Percentiles rank a stretch among this genome's conserved stretches.
Evolutionary conservation across 35 echinoderm and acorn worm species (phyloP).

Genomic region (Apostichopus japonicus): DNA sequence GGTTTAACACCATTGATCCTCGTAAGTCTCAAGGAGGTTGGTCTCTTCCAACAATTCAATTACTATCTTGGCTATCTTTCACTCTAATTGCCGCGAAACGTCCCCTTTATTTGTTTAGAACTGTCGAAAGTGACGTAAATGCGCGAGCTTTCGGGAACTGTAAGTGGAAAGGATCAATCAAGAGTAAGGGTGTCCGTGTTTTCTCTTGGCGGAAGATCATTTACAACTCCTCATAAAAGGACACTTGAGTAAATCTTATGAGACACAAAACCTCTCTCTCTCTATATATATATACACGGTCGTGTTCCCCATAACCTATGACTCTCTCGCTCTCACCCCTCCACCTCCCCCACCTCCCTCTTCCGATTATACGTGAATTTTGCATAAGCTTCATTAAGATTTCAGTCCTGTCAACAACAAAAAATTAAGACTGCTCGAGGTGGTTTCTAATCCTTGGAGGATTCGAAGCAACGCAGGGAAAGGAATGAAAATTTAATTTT

Average conservation of each 20-base stretch:
- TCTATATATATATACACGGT: too few species aligned
- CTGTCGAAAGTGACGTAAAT: constrained; percentile 45
- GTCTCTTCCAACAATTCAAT: constrained; percentile 9
- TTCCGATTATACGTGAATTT: too few species aligned
- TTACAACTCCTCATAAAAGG: neutral
- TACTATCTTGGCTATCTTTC: constrained; percentile 6
- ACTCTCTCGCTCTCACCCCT: too few species aligned
- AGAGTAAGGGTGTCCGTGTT: neutral
- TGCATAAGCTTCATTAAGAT: too few species aligned
- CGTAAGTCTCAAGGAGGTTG: neutral
- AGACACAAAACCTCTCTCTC: neutral
- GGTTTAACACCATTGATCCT: neutral
- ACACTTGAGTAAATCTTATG: neutral
- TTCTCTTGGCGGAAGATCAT: constrained; percentile 11
- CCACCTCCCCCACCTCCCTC: too few species aligned
- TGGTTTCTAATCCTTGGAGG: too few species aligned
- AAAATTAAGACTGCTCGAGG: too few species aligned
- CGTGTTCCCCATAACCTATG: too few species aligned
- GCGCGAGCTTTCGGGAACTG: neutral
- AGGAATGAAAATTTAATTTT: too few species aligned
- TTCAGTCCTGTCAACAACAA: too few species aligned
- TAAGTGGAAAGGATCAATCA: constrained; percentile 19
- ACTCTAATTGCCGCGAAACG: constrained; percentile 11
- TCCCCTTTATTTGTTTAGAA: constrained; percentile 17
- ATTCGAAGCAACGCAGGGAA: too few species aligned